These are phyloP conservation scores for Drosophila novamexicana DNA, from an alignment of 1,140 invertebrate genomes.

Conservation along the genomic window DNA sequence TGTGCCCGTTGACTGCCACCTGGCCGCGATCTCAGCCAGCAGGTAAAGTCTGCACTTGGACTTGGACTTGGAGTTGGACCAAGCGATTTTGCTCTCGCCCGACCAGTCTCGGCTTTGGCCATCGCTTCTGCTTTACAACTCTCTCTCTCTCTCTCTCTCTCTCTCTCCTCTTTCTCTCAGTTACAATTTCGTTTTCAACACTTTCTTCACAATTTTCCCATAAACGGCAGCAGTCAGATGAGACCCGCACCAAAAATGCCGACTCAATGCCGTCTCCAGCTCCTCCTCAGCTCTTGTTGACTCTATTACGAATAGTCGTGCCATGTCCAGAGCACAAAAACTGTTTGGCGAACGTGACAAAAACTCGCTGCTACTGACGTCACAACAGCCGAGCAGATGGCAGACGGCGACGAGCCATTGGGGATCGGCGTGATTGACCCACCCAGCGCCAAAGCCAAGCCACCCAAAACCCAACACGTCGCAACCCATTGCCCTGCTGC, in stretches of 20 bases:
- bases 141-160: constrained; percentile 1
- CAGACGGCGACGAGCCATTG: not conserved
- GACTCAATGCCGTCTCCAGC: constrained; percentile 36
- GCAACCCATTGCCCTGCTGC: constrained; percentile 1
- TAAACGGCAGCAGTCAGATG: constrained; percentile 43
- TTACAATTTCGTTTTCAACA: constrained; percentile 82
- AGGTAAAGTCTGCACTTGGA: constrained; percentile 58
- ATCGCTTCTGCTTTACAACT: constrained; percentile 56
- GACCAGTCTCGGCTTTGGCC: constrained; percentile 42
- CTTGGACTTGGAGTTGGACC: constrained; percentile 5
- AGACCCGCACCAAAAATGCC: constrained; percentile 41
- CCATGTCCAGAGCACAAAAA: constrained; percentile 61
- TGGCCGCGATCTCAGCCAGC: constrained; percentile 58
- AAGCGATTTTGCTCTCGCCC: constrained; percentile 31
- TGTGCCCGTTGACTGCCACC: constrained; percentile 72
- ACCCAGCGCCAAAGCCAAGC: not conserved
- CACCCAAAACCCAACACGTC: not conserved
- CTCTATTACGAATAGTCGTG: constrained; percentile 74
- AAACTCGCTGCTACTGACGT: constrained; percentile 55
- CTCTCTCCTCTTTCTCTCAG: constrained; percentile 65
- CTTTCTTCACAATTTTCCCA: constrained; percentile 82
- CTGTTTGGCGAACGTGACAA: constrained; percentile 69
- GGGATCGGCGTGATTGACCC: constrained; percentile 17
- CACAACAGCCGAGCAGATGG: constrained; percentile 30
- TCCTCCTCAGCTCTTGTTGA: constrained; percentile 19